A percentile compares a stretch with the other conserved stretches of the same genome.
phyloP scores from a whole-genome alignment of 1,140 invertebrate species.

The Telenomus remus region DNA sequence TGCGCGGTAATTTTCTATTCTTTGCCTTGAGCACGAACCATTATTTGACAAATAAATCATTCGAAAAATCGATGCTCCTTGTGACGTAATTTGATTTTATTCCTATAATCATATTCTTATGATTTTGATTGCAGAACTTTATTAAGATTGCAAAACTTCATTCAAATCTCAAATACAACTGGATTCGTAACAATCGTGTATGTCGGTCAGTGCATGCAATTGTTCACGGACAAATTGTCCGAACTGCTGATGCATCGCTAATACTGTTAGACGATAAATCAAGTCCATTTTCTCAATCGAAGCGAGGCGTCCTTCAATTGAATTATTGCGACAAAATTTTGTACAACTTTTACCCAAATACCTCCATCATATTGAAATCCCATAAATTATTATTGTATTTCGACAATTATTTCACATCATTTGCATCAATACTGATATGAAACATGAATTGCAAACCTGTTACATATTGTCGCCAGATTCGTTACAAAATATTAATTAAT shows the following conservation, averaged over 20 bases:
- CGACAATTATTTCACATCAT: too few relatives aligned
- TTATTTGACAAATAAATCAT: too few relatives aligned
- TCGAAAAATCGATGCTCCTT: too few relatives aligned
- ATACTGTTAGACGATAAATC: constrained; percentile 35
- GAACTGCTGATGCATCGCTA: constrained; percentile 48
- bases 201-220: constrained; percentile 50
- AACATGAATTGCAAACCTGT: neutral
- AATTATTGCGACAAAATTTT: constrained; percentile 1
- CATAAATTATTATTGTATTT: too few relatives aligned
- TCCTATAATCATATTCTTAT: too few relatives aligned
- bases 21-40: too few relatives aligned
- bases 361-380: too few relatives aligned
- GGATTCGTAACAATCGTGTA: constrained; percentile 24
- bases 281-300: constrained; percentile 36
- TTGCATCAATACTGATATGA: too few relatives aligned
- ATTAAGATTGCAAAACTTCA: neutral
- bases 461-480: neutral
- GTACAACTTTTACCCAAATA: neutral
- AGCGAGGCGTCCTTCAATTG: constrained; percentile 12
- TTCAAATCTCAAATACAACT: neutral
- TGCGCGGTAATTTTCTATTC: too few relatives aligned
- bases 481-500: neutral
- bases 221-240: constrained; percentile 34
- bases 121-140: too few relatives aligned
- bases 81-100: too few relatives aligned